Evolutionary conservation across 2,113 vertebrate species (phyloP).

Genomic region (Mesocricetus auratus): DNA sequence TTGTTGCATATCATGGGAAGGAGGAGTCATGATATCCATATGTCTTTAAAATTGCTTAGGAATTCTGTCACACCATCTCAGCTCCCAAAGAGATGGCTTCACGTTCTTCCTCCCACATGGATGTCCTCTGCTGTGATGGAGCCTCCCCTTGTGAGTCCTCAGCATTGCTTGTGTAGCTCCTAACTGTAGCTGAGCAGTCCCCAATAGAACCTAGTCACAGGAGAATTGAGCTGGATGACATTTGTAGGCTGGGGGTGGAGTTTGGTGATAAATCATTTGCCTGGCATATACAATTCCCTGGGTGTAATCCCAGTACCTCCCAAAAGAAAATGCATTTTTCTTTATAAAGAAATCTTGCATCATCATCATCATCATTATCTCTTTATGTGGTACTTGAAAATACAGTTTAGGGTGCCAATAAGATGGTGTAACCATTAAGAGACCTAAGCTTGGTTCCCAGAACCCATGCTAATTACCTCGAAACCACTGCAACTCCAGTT

Average conservation of each 20-base stretch:
- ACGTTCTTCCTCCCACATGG: background rate
- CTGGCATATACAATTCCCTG: too few relatives aligned
- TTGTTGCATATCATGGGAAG: background rate
- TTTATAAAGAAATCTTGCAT: background rate
- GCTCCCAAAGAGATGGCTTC: background rate
- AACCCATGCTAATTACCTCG: too few relatives aligned
- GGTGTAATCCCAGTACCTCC: too few relatives aligned
- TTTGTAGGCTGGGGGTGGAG: background rate
- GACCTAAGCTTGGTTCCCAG: background rate
- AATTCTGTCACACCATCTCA: too few relatives aligned
- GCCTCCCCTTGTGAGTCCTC: background rate
- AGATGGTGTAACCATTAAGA: background rate
- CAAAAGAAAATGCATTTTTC: background rate
- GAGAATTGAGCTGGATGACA: conserved; percentile 8
- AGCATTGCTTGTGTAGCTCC: background rate
- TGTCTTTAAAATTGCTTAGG: background rate
- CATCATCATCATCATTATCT: background rate
- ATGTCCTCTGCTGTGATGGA: background rate
- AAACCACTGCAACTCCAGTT: background rate
- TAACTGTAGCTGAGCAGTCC: background rate
- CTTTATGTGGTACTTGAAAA: conserved; percentile 4
- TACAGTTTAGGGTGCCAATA: background rate
- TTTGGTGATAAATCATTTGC: background rate
- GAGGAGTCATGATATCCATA: background rate
- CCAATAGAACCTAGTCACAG: background rate